Evolutionary conservation across 2,113 vertebrate genomes (phyloP).

Genomic region (Suncus etruscus): DNA sequence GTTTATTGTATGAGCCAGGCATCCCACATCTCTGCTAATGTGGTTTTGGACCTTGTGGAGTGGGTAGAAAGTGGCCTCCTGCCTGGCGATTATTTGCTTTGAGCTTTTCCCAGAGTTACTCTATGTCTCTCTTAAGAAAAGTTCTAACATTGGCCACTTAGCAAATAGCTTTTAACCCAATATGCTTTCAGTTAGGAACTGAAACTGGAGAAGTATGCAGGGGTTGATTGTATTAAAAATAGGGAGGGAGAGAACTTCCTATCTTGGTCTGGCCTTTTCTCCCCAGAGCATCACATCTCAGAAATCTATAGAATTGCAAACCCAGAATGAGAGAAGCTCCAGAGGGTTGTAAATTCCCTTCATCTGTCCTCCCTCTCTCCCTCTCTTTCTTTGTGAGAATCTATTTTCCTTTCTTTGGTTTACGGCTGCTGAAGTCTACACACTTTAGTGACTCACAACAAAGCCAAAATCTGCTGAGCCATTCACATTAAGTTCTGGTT

Average conservation of each 20-base stretch:
- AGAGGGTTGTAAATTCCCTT: not conserved
- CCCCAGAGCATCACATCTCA: too few species aligned
- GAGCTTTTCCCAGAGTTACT: too few species aligned
- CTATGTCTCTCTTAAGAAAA: not conserved
- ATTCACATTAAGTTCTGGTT: conserved; percentile 56
- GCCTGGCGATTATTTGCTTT: not conserved
- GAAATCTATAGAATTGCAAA: too few species aligned
- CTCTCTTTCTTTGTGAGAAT: not conserved
- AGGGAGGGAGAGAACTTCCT: too few species aligned
- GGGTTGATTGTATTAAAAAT: not conserved
- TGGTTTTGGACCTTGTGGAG: not conserved
- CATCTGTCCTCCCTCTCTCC: not conserved
- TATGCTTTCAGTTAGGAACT: not conserved
- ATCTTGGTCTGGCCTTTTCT: too few species aligned
- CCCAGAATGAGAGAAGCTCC: not conserved
- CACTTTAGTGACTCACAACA: conserved; percentile 60
- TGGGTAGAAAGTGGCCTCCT: not conserved
- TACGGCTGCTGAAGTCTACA: conserved; percentile 61
- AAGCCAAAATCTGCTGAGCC: conserved; percentile 67
- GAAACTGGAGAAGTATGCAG: not conserved
- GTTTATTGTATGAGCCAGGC: not conserved
- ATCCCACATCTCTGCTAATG: not conserved
- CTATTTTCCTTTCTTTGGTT: conserved; percentile 64
- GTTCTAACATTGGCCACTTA: not conserved
- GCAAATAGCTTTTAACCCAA: not conserved